Conservation (phyloP, 2,113 vertebrate species). For the Plotosus lineatus region DNA sequence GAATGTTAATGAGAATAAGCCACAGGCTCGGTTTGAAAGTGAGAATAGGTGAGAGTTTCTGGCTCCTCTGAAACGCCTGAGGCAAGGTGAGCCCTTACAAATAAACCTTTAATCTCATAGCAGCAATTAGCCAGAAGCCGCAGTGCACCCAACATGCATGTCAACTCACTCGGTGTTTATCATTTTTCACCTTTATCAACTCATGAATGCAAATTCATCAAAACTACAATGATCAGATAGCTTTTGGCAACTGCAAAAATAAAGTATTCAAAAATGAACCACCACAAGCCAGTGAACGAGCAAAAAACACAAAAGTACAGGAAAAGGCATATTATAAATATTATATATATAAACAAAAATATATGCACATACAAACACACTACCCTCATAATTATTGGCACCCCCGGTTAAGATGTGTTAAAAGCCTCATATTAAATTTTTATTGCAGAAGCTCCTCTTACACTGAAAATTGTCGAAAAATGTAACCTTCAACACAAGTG, state of each 20-base stretch:
- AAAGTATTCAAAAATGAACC: background rate
- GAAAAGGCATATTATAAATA: background rate
- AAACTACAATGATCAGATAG: constrained; percentile 57
- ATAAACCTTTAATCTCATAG: constrained; percentile 51
- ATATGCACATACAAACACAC: no score
- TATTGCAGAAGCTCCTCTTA: no score
- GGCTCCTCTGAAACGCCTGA: constrained; percentile 64
- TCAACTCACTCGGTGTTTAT: constrained; percentile 20
- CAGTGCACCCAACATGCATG: constrained; percentile 40
- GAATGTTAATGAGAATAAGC: constrained; percentile 6
- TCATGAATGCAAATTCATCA: constrained; percentile 43
- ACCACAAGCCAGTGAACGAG: background rate
- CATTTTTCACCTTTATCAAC: constrained; percentile 32
- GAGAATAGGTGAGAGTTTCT: constrained; percentile 41
- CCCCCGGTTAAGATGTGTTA: no score
- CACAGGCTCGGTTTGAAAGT: constrained; percentile 10
- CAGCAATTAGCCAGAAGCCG: constrained; percentile 62
- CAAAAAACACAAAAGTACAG: background rate
- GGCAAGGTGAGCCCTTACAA: constrained; percentile 66
- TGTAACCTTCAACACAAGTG: no score
- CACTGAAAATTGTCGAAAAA: no score
- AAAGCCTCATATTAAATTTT: no score
- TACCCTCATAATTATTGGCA: no score
- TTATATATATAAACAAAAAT: background rate
- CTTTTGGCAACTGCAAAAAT: constrained; percentile 53